Evolutionary conservation across 2,797 vertebrate species (phyloP), one percentile per base, ranked within the genome.

Genomic region (Pangasius macronema): DNA sequence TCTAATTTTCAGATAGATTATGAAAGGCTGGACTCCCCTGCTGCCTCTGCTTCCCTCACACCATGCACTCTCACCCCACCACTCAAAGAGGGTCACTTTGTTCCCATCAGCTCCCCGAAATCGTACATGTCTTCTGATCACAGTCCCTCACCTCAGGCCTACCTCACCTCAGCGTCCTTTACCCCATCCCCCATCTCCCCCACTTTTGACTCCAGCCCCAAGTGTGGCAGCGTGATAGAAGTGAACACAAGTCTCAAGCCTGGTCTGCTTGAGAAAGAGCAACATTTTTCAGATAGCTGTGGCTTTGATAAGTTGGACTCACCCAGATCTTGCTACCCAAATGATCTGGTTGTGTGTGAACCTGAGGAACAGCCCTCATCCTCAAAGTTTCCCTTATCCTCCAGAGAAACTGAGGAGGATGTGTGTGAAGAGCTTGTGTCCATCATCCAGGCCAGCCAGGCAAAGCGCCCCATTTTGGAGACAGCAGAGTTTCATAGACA

Each of bases 381-480:
- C 57, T 85, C 89, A 89, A 80, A 86, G 65, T 88, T 30, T 42
- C 75, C 57, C 16, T 92, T 92, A 79, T 88, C 89, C 68, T 85
- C 86, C 83, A 93, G 94, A 91, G 95, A 96, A 90, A 93, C 92
- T 0, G 91, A 96, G 86, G 95, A 96, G 73, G 95, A 96, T 87
- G 89, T 92, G 61, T 92, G 86, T 89, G 91, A 96, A 89, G 93
- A 95, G 90, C 85, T 95, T 80, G 86, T 92, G 83, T 91, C 94
- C 88, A 89, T 95, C 91, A 93, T 93, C 70, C 91, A 51, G 90
- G 94, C 83, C 61, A 83, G 92, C 86, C 93, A 91, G 80, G 89
- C 92, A 87, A 91, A 94, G 83, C 79, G 82, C 13, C 65, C 79
- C 0, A 27, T 53, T 53, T 42, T 81, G 91, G 92, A 94, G 91